Conservation (phyloP, 2,888 invertebrate genomes). For the Euphydryas editha region DNA sequence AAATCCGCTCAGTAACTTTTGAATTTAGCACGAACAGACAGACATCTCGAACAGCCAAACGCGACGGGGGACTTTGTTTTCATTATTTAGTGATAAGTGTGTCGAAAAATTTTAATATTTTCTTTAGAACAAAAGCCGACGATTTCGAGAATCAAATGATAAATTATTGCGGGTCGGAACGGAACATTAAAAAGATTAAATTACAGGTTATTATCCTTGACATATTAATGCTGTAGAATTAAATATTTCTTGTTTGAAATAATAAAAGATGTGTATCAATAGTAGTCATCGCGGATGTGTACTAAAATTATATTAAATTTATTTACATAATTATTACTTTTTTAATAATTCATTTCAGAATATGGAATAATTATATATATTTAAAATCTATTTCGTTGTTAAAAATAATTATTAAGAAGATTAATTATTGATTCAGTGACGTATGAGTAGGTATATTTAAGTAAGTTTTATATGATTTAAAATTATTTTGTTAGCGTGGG, state of each 20-base stretch:
- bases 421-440: no score
- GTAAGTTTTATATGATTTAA: neutral
- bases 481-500: slow-evolving; percentile 45
- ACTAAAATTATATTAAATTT: neutral
- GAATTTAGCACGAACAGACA: no score
- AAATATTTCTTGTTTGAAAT: slow-evolving; percentile 8
- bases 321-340: neutral
- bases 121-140: slow-evolving; percentile 16
- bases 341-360: neutral
- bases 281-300: slow-evolving; percentile 11
- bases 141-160: slow-evolving; percentile 23
- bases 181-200: slow-evolving; percentile 21
- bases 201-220: slow-evolving; percentile 29
- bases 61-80: no score
- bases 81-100: neutral
- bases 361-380: neutral
- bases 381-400: neutral
- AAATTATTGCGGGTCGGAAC: slow-evolving; percentile 29
- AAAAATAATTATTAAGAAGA: no score
- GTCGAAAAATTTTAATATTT: neutral
- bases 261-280: slow-evolving; percentile 13
- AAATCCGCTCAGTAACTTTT: no score
- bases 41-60: no score
- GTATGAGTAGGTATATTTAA: no score
- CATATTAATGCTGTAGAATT: slow-evolving; percentile 25